phyloP scores from a whole-genome alignment of 2,888 invertebrate genomes.

The Hemaris fuciformis region DNA sequence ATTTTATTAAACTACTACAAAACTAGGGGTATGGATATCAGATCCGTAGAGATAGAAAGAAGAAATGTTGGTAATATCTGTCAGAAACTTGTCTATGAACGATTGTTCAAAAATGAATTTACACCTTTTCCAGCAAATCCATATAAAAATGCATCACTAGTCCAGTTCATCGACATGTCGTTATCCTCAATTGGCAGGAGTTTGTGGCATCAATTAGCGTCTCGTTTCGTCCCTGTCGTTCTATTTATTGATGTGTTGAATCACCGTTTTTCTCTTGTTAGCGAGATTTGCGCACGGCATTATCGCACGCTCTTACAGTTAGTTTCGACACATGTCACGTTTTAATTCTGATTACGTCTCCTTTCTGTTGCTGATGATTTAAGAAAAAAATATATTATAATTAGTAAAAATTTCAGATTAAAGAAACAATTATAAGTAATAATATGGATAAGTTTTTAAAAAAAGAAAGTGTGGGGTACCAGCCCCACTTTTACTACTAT shows the following conservation, averaged over 20 bases:
- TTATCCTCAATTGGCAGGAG: slow-evolving; percentile 61
- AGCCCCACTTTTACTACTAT: too few relatives aligned
- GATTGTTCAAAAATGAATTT: not conserved
- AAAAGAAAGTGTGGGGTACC: too few relatives aligned
- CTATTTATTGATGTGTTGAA: slow-evolving; percentile 49
- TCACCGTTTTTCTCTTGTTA: slow-evolving; percentile 54
- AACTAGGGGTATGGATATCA: too few relatives aligned
- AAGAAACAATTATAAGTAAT: too few relatives aligned
- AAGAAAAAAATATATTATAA: too few relatives aligned
- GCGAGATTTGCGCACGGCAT: slow-evolving; percentile 30
- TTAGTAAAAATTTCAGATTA: too few relatives aligned
- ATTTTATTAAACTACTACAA: too few relatives aligned
- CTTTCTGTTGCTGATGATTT: not conserved
- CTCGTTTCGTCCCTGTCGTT: slow-evolving; percentile 46
- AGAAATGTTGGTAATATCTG: too few relatives aligned
- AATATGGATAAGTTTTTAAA: too few relatives aligned
- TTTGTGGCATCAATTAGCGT: slow-evolving; percentile 64
- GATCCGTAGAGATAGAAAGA: too few relatives aligned
- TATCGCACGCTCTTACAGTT: too few relatives aligned
- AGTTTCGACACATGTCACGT: not conserved
- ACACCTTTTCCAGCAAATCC: not conserved
- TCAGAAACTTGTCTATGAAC: too few relatives aligned
- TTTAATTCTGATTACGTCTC: not conserved
- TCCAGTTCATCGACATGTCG: slow-evolving; percentile 63
- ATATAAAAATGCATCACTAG: not conserved